Percentiles rank a stretch among this genome's conserved stretches.
Conservation (phyloP, 2,888 invertebrate genomes). For the Philaethria dido region DNA sequence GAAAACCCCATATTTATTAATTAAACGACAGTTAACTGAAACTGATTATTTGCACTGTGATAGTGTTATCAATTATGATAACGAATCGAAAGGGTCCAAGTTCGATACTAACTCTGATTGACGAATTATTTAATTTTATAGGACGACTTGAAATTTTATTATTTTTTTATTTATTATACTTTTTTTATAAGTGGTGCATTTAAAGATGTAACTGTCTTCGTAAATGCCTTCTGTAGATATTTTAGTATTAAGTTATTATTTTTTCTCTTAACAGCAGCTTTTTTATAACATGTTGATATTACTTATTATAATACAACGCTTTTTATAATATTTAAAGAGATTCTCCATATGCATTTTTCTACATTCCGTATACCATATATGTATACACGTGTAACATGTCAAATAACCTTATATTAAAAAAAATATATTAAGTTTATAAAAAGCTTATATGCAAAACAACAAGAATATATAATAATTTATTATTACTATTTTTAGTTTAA, state of each 20-base stretch:
- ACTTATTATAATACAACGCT: not conserved
- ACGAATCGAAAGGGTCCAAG: slow-evolving; percentile 32
- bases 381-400: too few relatives aligned
- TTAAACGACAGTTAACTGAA: slow-evolving; percentile 66
- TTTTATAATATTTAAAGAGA: not conserved
- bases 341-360: not conserved
- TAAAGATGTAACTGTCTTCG: not conserved
- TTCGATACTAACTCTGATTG: slow-evolving; percentile 31
- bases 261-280: too few relatives aligned
- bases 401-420: too few relatives aligned
- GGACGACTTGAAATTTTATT: not conserved
- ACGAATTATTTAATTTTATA: not conserved
- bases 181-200: not conserved
- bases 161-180: not conserved
- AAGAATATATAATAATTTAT: too few relatives aligned
- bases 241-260: too few relatives aligned
- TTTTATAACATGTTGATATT: too few relatives aligned
- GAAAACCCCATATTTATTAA: slow-evolving; percentile 71
- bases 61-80: slow-evolving; percentile 53
- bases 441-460: too few relatives aligned
- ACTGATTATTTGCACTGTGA: slow-evolving; percentile 71
- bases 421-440: too few relatives aligned
- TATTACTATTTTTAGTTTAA: too few relatives aligned
- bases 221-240: not conserved
- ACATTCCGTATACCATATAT: slow-evolving; percentile 10